These are phyloP conservation scores for Meliscaeva auricollis DNA, from an alignment of 2,888 invertebrate genomes.

Conservation along the genomic window DNA sequence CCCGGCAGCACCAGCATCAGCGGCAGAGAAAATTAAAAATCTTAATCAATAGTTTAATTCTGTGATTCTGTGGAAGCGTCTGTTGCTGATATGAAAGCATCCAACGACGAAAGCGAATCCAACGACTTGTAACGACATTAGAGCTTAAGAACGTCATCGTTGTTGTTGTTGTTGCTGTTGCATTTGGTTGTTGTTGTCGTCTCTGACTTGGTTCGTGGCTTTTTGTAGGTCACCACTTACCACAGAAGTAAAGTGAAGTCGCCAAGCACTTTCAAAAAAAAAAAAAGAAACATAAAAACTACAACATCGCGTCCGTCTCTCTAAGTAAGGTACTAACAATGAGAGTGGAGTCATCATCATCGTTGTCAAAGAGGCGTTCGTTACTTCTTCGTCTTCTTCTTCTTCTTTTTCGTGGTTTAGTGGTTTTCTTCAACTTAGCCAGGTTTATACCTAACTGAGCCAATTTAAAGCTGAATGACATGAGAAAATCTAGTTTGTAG, in stretches of 20 bases:
- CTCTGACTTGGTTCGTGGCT: constrained; percentile 48
- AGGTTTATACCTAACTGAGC: constrained; percentile 33
- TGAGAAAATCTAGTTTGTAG: constrained; percentile 70
- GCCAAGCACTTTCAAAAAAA: constrained; percentile 63
- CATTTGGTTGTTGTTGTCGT: not conserved
- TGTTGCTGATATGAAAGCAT: constrained; percentile 25
- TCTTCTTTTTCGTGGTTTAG: not conserved
- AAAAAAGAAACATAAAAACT: not conserved
- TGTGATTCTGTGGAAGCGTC: constrained; percentile 46
- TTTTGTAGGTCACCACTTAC: constrained; percentile 66
- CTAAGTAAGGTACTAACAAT: constrained; percentile 51
- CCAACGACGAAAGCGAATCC: constrained; percentile 46
- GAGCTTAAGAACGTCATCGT: no score
- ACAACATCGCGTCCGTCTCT: constrained; percentile 13
- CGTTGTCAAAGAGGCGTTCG: constrained; percentile 22
- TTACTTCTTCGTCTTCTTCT: constrained; percentile 3
- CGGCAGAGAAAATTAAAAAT: constrained; percentile 54
- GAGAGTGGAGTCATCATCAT: constrained; percentile 46
- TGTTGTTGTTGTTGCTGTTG: not conserved
- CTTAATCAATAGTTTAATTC: constrained; percentile 60
- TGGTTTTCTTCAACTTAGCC: constrained; percentile 22
- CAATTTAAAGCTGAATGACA: constrained; percentile 64
- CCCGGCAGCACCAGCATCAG: constrained; percentile 9
- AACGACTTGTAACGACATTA: constrained; percentile 14
- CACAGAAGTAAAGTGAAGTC: constrained; percentile 59